Conservation (phyloP, 64 coral and sea anemone genomes). For the Catalaphyllia jardinei region DNA sequence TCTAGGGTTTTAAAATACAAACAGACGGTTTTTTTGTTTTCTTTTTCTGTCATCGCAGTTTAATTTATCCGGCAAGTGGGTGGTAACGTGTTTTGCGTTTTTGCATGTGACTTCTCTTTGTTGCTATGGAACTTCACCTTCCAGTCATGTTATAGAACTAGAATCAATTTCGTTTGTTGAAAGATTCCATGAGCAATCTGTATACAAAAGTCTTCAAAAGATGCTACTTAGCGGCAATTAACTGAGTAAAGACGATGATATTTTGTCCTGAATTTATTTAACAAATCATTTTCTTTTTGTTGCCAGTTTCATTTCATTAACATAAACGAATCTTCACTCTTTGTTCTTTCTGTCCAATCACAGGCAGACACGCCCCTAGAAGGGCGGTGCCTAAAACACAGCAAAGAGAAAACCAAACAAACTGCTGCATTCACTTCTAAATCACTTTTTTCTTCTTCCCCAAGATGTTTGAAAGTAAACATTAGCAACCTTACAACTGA, state of each 20-base stretch:
- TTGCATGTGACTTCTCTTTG: background rate
- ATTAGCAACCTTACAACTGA: too few relatives aligned
- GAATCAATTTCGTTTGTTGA: too few relatives aligned
- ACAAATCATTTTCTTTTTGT: background rate
- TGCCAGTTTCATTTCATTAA: background rate
- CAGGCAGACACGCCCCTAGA: conserved; percentile 27
- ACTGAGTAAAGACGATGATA: too few relatives aligned
- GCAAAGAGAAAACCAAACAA: background rate
- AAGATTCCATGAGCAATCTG: too few relatives aligned
- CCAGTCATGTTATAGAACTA: background rate
- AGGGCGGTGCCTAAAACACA: conserved; percentile 26
- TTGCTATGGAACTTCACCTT: conserved; percentile 3
- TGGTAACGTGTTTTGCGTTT: background rate
- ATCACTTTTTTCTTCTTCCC: background rate
- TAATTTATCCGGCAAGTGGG: background rate
- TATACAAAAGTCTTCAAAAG: too few relatives aligned
- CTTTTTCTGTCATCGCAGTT: too few relatives aligned
- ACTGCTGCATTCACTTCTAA: background rate
- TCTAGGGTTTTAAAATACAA: too few relatives aligned
- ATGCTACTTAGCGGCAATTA: too few relatives aligned
- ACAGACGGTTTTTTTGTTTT: too few relatives aligned
- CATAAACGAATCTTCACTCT: background rate
- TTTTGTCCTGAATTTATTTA: background rate
- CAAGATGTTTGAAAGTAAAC: too few relatives aligned
- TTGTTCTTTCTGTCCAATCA: conserved; percentile 24